A percentile compares a stretch with the other conserved stretches of the same genome.
Conservation (phyloP, 2,888 invertebrate species). For the Anticlea derivata region DNA sequence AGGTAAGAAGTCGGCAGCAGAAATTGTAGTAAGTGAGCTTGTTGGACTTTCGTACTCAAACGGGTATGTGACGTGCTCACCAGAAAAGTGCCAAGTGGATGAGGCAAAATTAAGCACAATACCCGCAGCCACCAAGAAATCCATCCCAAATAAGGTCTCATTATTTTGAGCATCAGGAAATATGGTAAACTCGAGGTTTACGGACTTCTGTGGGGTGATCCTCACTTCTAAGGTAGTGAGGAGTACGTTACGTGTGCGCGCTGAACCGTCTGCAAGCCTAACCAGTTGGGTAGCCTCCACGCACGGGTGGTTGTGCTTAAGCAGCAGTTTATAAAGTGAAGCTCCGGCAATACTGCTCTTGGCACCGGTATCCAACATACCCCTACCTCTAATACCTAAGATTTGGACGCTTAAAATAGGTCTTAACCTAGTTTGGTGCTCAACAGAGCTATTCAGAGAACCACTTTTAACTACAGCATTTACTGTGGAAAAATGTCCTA, state of each 20-base stretch:
- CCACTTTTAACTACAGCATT: too few relatives aligned
- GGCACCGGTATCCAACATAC: neutral
- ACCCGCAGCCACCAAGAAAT: neutral
- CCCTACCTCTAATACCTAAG: neutral
- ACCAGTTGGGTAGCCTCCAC: neutral
- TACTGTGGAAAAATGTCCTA: too few relatives aligned
- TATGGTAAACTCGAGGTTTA: neutral
- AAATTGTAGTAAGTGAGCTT: neutral
- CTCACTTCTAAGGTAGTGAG: neutral
- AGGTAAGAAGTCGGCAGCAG: neutral
- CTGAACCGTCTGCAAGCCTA: neutral
- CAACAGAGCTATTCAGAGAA: too few relatives aligned
- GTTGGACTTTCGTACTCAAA: neutral
- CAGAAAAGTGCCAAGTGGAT: neutral
- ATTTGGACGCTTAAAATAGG: neutral
- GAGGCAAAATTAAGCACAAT: neutral
- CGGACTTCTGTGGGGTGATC: neutral
- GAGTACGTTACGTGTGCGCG: neutral
- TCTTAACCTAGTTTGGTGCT: too few relatives aligned
- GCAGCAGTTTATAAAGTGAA: neutral
- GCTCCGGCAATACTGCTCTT: neutral
- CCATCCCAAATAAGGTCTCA: neutral
- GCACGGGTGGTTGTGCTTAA: neutral
- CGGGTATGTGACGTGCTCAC: neutral
- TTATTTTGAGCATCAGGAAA: constrained; percentile 1